Percentiles rank a stretch among this genome's conserved stretches.
Evolutionary conservation across 2,797 vertebrate species (phyloP).

Genomic region (Steatocranus sp.): DNA sequence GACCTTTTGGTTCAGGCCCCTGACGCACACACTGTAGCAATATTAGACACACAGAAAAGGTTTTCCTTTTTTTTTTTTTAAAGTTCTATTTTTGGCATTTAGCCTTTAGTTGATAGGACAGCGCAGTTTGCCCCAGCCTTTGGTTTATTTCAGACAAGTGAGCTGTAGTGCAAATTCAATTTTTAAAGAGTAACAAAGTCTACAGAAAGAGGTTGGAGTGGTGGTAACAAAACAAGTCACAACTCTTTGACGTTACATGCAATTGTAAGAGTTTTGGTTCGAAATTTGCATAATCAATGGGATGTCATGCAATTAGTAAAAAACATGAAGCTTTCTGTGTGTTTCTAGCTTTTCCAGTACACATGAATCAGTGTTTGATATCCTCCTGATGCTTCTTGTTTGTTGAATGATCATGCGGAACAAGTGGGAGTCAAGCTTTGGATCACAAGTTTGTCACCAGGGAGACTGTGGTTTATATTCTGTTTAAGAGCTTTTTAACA

Average conservation of each 20-base stretch:
- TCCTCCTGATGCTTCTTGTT: not conserved
- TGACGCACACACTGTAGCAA: not conserved
- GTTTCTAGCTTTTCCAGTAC: not conserved
- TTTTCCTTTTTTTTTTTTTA: not conserved
- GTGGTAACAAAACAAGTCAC: not conserved
- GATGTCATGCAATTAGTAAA: not conserved
- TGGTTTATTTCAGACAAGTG: not conserved
- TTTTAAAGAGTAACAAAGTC: not conserved
- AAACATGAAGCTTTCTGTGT: not conserved
- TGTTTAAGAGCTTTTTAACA: not conserved
- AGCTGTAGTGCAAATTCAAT: not conserved
- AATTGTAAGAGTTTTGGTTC: not conserved
- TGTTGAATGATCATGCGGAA: not conserved
- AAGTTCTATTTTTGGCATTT: not conserved
- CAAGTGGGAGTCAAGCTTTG: not conserved
- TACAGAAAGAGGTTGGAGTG: not conserved
- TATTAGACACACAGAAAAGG: not conserved
- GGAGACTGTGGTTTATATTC: not conserved
- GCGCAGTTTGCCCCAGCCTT: not conserved
- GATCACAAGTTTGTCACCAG: not conserved
- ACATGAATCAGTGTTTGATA: not conserved
- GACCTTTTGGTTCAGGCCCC: not conserved
- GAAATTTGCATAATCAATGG: not conserved
- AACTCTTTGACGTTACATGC: not conserved
- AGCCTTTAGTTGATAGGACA: not conserved